Evolutionary conservation across 2,888 invertebrate species (phyloP).

Genomic region (Agrochola litura): DNA sequence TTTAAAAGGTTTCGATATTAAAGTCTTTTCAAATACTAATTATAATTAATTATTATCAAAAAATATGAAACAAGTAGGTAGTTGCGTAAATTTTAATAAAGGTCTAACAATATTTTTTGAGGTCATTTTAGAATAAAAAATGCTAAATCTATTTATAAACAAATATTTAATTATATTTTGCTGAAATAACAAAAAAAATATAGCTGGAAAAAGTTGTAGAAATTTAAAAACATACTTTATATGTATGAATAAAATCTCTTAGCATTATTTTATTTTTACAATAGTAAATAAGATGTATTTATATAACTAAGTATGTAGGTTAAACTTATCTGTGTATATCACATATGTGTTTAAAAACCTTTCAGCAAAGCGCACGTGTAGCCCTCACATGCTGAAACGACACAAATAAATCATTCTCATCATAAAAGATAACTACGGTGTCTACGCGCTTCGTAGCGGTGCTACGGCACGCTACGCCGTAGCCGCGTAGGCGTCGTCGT

Average conservation of each 20-base stretch:
- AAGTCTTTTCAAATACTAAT: not conserved
- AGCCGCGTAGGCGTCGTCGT: slow-evolving; percentile 63
- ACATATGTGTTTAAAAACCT: slow-evolving; percentile 43
- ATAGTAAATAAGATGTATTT: not conserved
- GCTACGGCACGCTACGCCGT: slow-evolving; percentile 69
- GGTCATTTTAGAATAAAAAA: not conserved
- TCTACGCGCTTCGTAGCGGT: slow-evolving; percentile 61
- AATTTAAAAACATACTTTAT: not conserved
- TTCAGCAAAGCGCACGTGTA: slow-evolving; percentile 53
- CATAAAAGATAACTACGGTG: slow-evolving; percentile 59
- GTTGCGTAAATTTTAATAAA: not conserved
- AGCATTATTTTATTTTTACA: not conserved
- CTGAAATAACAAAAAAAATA: not conserved
- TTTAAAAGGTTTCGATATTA: not conserved
- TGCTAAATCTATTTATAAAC: too few species aligned
- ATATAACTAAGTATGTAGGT: not conserved
- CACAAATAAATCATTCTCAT: slow-evolving; percentile 64
- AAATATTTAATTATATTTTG: too few species aligned
- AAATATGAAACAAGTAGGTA: not conserved
- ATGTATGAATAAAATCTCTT: not conserved
- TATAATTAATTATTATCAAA: not conserved
- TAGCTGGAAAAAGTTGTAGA: not conserved
- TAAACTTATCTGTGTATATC: slow-evolving; percentile 4
- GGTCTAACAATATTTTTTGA: not conserved
- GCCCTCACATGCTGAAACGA: slow-evolving; percentile 42